These are phyloP conservation scores for Lycia hirtaria DNA, from an alignment of 2,888 invertebrate species.

Conservation along the genomic window DNA sequence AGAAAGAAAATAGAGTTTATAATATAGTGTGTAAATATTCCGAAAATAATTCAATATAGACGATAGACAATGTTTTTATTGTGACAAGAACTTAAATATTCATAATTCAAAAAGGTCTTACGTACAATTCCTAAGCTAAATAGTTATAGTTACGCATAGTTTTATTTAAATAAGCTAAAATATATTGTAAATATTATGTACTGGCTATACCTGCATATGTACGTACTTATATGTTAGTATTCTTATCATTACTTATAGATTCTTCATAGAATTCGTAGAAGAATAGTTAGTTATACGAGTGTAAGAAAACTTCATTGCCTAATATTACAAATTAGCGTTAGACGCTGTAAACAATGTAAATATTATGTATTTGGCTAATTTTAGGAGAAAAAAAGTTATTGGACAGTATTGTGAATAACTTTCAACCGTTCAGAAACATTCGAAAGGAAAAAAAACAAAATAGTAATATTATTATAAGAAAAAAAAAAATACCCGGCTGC, in stretches of 20 bases:
- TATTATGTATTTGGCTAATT: no score
- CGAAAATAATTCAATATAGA: no score
- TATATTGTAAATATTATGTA: slow-evolving; percentile 20
- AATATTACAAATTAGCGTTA: slow-evolving; percentile 29
- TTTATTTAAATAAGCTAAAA: neutral
- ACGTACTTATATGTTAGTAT: slow-evolving; percentile 23
- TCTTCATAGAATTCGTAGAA: slow-evolving; percentile 23
- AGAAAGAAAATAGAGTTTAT: no score
- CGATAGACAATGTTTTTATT: no score
- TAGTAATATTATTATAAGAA: neutral
- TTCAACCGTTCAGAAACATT: no score
- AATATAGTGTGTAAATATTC: no score
- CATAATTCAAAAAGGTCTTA: neutral
- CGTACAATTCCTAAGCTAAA: no score
- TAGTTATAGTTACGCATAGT: neutral
- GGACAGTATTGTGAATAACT: neutral
- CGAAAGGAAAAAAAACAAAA: neutral
- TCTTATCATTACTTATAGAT: slow-evolving; percentile 6
- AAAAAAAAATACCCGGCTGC: neutral
- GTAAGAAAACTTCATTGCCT: slow-evolving; percentile 29
- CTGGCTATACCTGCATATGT: slow-evolving; percentile 13
- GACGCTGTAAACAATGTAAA: slow-evolving; percentile 25
- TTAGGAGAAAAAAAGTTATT: no score
- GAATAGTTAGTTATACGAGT: slow-evolving; percentile 23
- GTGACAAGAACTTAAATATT: no score